Evolutionary conservation across 2,797 vertebrate genomes (phyloP).

Genomic region (Bovichtus diacanthus): DNA sequence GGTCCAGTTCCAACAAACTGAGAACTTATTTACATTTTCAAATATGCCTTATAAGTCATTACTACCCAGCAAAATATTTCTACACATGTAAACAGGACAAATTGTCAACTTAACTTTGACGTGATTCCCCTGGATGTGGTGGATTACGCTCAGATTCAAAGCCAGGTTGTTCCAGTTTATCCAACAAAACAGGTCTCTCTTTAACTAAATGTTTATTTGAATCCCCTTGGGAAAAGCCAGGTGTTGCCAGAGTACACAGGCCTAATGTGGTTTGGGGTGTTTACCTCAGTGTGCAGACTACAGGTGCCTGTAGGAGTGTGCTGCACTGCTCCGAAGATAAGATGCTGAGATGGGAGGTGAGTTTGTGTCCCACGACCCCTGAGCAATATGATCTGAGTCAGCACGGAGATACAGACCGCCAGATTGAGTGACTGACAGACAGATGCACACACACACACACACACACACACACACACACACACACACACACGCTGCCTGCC

Average conservation of each 20-base stretch:
- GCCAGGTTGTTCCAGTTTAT: constrained; percentile 80
- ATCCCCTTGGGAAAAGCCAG: constrained; percentile 73
- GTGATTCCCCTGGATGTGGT: constrained; percentile 80
- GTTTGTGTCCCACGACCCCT: constrained; percentile 34
- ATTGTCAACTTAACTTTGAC: constrained; percentile 80
- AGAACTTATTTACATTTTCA: constrained; percentile 80
- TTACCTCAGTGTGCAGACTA: constrained; percentile 68
- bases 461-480: constrained; percentile 6
- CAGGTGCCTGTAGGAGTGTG: constrained; percentile 77
- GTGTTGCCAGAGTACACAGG: constrained; percentile 81
- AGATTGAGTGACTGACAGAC: constrained; percentile 38
- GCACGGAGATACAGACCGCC: constrained; percentile 11
- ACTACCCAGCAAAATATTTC: constrained; percentile 77
- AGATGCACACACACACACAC: not conserved
- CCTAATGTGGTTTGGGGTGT: constrained; percentile 77
- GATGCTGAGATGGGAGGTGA: constrained; percentile 59
- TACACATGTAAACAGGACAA: constrained; percentile 80
- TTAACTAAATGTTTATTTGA: constrained; percentile 79
- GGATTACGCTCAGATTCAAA: constrained; percentile 78
- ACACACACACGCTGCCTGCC: constrained; percentile 28
- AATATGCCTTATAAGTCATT: constrained; percentile 73
- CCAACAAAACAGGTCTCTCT: constrained; percentile 83
- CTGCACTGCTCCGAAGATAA: constrained; percentile 64
- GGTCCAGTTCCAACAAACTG: constrained; percentile 76
- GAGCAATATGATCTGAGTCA: constrained; percentile 27